phyloP scores from a whole-genome alignment of 2,888 invertebrate genomes.

The Shargacucullia verbasci region DNA sequence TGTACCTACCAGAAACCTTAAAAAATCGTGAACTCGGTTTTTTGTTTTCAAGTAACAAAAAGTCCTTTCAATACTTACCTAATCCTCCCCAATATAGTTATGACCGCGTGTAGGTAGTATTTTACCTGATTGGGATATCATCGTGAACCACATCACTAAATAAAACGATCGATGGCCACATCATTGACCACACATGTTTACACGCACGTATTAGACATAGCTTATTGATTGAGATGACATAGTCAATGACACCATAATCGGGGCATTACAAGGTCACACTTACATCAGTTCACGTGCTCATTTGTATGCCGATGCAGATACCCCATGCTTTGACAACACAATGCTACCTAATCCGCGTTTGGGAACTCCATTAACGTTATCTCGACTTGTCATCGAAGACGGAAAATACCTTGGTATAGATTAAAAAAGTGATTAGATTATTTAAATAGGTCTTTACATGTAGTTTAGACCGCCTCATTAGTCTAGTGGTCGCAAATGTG shows the following conservation, averaged over 20 bases:
- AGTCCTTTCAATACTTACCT: not conserved
- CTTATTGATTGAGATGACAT: conserved; percentile 57
- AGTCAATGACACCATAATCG: conserved; percentile 64
- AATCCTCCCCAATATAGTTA: not conserved
- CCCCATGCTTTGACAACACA: conserved; percentile 57
- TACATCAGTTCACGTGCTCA: conserved; percentile 63
- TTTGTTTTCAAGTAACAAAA: not conserved
- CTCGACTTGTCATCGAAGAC: conserved; percentile 29
- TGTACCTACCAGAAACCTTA: not conserved
- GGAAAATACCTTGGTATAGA: conserved; percentile 35
- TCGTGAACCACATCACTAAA: not conserved
- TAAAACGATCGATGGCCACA: conserved; percentile 2
- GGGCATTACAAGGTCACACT: conserved; percentile 67
- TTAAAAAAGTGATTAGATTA: conserved; percentile 7
- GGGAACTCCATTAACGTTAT: conserved; percentile 50
- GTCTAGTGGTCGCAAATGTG: too few species aligned
- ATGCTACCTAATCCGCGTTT: conserved; percentile 56
- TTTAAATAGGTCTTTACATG: too few species aligned
- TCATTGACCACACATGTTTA: conserved; percentile 21
- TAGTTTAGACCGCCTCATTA: too few species aligned
- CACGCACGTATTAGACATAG: conserved; percentile 16
- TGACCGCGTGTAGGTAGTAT: not conserved
- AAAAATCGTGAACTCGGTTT: not conserved
- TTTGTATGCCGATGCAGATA: conserved; percentile 69
- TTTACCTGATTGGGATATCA: not conserved